A percentile compares a stretch with the other conserved stretches of the same genome.
These are phyloP conservation scores for Babyrousa celebensis DNA, from an alignment of 2,797 vertebrate genomes.

Conservation along the genomic window DNA sequence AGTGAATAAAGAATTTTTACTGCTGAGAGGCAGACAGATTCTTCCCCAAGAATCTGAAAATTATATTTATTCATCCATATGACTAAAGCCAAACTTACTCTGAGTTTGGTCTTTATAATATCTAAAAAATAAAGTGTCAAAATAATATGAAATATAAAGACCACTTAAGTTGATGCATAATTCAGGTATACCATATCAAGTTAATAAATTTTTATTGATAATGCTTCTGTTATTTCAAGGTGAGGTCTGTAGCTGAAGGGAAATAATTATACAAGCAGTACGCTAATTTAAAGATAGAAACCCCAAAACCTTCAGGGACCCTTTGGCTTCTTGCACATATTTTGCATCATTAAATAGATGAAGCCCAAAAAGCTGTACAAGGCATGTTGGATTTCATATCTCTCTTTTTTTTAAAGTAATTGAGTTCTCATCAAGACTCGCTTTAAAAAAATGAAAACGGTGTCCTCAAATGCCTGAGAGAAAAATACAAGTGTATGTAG, in stretches of 20 bases:
- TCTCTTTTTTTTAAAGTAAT: neutral
- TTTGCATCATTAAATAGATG: neutral
- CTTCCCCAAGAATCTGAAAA: neutral
- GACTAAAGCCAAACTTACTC: neutral
- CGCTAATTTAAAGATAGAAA: neutral
- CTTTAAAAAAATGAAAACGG: neutral
- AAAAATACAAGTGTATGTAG: neutral
- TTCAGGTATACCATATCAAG: neutral
- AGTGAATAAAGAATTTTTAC: slow-evolving; percentile 13
- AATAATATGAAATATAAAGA: neutral
- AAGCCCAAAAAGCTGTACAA: neutral
- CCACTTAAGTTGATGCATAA: neutral
- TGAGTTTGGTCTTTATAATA: neutral
- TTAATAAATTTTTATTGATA: neutral
- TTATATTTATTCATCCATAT: neutral
- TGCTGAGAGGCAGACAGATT: neutral
- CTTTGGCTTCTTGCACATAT: neutral
- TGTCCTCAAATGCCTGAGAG: neutral
- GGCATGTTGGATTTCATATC: neutral
- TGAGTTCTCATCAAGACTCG: neutral
- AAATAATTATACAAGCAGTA: neutral
- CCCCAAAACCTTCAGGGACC: neutral
- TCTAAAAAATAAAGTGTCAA: neutral
- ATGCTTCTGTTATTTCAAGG: neutral
- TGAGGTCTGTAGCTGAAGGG: slow-evolving; percentile 15